phyloP scores from a whole-genome alignment of 2,797 vertebrate genomes.

The Chelonia mydas region DNA sequence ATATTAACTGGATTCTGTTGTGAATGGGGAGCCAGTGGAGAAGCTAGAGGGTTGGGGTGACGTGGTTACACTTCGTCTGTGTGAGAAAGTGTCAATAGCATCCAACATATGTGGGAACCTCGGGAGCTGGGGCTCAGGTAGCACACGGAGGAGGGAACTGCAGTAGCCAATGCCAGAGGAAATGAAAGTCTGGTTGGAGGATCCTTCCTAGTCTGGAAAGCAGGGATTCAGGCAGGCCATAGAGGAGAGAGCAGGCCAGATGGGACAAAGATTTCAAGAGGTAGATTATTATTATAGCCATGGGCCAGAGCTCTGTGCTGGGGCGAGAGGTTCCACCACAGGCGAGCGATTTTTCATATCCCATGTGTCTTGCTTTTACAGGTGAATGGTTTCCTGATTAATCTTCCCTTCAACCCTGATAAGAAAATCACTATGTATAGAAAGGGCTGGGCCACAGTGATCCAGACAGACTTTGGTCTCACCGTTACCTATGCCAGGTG shows the following conservation, averaged over 20 bases:
- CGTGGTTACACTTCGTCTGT: not conserved
- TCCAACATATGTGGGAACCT: not conserved
- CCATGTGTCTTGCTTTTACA: constrained; percentile 13
- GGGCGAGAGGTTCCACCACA: rapidly evolving
- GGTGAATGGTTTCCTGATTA: constrained; percentile 75
- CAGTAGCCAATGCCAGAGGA: not conserved
- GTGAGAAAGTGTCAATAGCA: not conserved
- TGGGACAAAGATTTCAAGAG: not conserved
- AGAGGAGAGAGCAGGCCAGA: too few relatives aligned
- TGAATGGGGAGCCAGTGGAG: not conserved
- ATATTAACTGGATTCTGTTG: not conserved
- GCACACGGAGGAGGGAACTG: not conserved
- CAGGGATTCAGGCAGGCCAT: too few relatives aligned
- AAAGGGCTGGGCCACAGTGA: constrained; percentile 24
- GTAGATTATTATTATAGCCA: too few relatives aligned
- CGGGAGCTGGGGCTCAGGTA: too few relatives aligned
- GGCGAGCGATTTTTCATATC: not conserved
- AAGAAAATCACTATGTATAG: constrained; percentile 21
- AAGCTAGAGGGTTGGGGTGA: not conserved
- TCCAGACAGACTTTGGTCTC: constrained; percentile 75
- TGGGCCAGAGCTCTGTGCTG: not conserved
- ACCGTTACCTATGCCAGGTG: constrained; percentile 78
- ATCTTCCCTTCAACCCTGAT: constrained; percentile 71
- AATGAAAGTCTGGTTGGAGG: not conserved
- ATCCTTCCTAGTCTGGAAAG: not conserved